These are phyloP conservation scores for Mus minutoides DNA, from an alignment of 2,797 vertebrate genomes.

Conservation along the genomic window DNA sequence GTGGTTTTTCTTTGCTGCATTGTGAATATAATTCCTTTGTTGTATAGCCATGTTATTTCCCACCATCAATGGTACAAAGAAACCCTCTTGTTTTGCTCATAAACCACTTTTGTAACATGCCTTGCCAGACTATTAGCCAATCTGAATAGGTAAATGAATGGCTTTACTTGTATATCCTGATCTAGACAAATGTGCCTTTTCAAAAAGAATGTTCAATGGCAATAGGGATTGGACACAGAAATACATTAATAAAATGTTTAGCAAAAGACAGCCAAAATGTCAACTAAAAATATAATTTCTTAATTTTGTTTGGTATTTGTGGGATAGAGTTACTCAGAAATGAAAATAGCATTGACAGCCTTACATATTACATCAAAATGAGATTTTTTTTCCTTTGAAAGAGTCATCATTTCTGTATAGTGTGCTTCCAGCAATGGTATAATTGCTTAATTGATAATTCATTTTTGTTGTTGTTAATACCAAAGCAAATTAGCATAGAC, in stretches of 20 bases:
- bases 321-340: neutral
- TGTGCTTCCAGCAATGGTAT: neutral
- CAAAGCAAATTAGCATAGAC: constrained; percentile 20
- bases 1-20: neutral
- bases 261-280: neutral
- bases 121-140: neutral
- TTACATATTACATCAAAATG: constrained; percentile 13
- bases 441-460: constrained; percentile 58
- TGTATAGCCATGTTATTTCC: neutral
- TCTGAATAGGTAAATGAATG: neutral
- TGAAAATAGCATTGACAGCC: neutral
- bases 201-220: neutral
- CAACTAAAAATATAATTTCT: constrained; percentile 30
- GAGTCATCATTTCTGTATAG: neutral
- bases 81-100: neutral
- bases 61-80: neutral
- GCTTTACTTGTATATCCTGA: neutral
- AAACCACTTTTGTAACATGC: neutral
- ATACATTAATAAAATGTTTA: neutral
- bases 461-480: constrained; percentile 44
- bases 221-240: neutral
- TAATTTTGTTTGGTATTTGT: constrained; percentile 17
- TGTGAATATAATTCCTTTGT: neutral
- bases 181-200: neutral
- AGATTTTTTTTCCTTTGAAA: constrained; percentile 18